Evolutionary conservation across 1,140 invertebrate genomes (phyloP).

Genomic region (Aporrectodea caliginosa): DNA sequence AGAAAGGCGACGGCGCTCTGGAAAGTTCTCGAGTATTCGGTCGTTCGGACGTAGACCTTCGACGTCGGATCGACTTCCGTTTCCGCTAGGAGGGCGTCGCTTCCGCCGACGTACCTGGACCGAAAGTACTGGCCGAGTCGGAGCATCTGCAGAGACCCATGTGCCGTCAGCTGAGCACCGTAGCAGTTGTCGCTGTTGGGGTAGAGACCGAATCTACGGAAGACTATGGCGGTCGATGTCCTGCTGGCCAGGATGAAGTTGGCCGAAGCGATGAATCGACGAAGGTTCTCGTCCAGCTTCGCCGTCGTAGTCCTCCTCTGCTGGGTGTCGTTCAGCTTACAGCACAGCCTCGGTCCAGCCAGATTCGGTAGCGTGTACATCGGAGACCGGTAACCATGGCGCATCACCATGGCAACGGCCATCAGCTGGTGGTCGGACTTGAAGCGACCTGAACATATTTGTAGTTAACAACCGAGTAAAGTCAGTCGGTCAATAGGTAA

Average conservation of each 20-base stretch:
- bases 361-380: not conserved
- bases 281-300: not conserved
- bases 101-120: not conserved
- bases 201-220: not conserved
- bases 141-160: not conserved
- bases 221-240: not conserved
- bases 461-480: no score
- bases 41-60: not conserved
- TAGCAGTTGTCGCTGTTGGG: not conserved
- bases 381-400: conserved; percentile 1
- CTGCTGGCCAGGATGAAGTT: not conserved
- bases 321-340: not conserved
- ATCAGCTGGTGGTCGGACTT: not conserved
- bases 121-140: not conserved
- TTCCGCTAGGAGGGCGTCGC: not conserved
- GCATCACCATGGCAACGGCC: not conserved
- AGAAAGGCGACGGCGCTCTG: not conserved
- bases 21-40: not conserved
- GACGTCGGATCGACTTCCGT: not conserved
- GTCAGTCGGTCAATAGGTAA: no score
- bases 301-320: not conserved
- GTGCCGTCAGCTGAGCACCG: not conserved
- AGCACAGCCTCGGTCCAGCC: not conserved
- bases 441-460: no score
- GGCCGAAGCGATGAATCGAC: not conserved